Conservation (phyloP, 2,113 vertebrate genomes). For the Grantiella picta region DNA sequence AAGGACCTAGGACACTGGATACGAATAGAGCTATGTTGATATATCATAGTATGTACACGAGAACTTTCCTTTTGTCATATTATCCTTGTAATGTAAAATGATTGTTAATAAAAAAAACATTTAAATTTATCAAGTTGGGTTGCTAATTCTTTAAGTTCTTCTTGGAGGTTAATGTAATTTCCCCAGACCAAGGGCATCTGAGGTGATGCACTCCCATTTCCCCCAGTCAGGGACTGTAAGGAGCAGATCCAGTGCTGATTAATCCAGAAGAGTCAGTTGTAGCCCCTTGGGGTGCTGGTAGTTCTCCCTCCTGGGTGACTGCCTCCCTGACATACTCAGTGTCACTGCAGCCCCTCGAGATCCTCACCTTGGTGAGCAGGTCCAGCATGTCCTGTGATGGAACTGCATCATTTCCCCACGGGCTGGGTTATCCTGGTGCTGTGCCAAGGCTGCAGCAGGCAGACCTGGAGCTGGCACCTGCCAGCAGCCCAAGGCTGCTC, state of each 20-base stretch:
- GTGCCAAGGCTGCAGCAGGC: not conserved
- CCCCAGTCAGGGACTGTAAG: not conserved
- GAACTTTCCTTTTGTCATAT: constrained; percentile 78
- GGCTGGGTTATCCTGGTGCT: not conserved
- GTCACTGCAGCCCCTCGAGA: not conserved
- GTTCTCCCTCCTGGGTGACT: not conserved
- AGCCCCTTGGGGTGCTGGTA: not conserved
- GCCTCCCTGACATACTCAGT: not conserved
- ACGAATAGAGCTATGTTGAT: constrained; percentile 82
- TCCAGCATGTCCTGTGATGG: not conserved
- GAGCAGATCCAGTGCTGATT: not conserved
- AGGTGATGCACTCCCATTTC: not conserved
- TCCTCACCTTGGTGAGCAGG: not conserved
- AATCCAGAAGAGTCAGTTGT: not conserved
- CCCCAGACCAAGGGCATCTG: not conserved
- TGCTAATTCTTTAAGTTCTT: not conserved
- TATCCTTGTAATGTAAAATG: constrained; percentile 81
- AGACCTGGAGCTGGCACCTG: not conserved
- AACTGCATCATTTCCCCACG: not conserved
- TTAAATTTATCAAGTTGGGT: constrained; percentile 56
- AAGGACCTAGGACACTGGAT: constrained; percentile 85
- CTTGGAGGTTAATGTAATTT: not conserved
- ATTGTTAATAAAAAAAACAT: constrained; percentile 80
- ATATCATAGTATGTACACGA: constrained; percentile 79
- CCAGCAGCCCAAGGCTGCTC: not conserved